Evolutionary conservation across 2,888 invertebrate species (phyloP).

Genomic region (Philonicus albiceps): DNA sequence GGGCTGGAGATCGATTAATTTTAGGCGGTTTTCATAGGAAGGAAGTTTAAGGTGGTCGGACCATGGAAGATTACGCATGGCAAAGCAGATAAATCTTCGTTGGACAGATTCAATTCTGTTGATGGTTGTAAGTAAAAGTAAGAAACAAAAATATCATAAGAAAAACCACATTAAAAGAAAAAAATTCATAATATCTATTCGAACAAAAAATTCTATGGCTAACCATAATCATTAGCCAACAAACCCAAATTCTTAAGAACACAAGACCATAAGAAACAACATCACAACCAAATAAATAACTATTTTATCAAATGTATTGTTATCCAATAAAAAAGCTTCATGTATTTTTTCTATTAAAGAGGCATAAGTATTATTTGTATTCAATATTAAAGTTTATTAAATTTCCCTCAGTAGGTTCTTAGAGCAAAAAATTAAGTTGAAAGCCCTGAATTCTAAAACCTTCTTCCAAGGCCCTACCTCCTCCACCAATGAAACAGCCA

Average conservation of each 20-base stretch:
- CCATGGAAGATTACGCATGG: too few species aligned
- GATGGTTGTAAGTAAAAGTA: constrained; percentile 64
- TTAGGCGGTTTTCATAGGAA: too few species aligned
- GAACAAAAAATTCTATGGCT: constrained; percentile 65
- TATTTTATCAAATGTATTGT: constrained; percentile 24
- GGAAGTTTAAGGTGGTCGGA: too few species aligned
- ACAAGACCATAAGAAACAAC: constrained; percentile 66
- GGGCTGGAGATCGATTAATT: too few species aligned
- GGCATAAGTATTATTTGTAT: neutral
- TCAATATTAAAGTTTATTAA: neutral
- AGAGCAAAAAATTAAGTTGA: neutral
- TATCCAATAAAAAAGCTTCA: neutral
- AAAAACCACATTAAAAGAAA: constrained; percentile 66
- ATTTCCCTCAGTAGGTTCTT: neutral
- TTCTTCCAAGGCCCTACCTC: neutral
- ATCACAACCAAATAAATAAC: constrained; percentile 66
- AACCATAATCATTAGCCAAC: constrained; percentile 68
- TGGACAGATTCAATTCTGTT: too few species aligned
- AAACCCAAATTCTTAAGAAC: constrained; percentile 70
- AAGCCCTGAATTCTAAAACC: neutral
- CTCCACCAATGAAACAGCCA: neutral
- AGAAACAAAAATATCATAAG: constrained; percentile 67
- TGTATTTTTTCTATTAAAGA: neutral
- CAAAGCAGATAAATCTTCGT: too few species aligned
- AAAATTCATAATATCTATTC: constrained; percentile 65